Percentiles rank a stretch among this genome's conserved stretches.
Conservation (phyloP, 2,113 vertebrate genomes). For the Herpailurus yagouaroundi region DNA sequence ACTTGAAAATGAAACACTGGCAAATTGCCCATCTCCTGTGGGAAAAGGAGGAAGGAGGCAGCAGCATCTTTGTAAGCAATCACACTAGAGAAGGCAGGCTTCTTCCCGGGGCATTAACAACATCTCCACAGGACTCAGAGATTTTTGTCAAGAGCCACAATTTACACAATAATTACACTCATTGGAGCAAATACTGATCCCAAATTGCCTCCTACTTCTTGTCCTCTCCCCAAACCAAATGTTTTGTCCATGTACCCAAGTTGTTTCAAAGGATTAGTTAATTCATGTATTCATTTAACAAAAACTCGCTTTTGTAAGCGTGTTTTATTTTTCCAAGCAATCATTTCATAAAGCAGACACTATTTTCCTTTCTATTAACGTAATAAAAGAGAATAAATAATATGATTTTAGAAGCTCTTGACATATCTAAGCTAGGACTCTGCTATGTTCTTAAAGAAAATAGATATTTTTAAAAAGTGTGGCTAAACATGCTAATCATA, state of each 20-base stretch:
- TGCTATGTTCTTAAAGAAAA: background rate
- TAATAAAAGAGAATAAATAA: background rate
- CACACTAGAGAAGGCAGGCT: constrained; percentile 57
- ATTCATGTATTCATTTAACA: constrained; percentile 45
- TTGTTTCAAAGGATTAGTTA: constrained; percentile 58
- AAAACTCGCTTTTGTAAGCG: constrained; percentile 6
- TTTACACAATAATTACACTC: constrained; percentile 84
- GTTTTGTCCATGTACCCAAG: constrained; percentile 46
- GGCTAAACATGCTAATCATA: background rate
- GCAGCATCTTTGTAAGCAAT: constrained; percentile 82
- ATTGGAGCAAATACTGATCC: constrained; percentile 75
- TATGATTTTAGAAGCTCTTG: constrained; percentile 34
- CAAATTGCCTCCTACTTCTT: constrained; percentile 70
- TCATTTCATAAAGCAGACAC: background rate
- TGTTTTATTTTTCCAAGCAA: constrained; percentile 58
- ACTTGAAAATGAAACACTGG: constrained; percentile 85
- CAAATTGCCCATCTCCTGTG: constrained; percentile 85
- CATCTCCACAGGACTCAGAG: constrained; percentile 80
- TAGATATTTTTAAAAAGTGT: background rate
- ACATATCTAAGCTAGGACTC: constrained; percentile 14
- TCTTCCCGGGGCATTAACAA: constrained; percentile 82
- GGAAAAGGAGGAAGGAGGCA: constrained; percentile 76
- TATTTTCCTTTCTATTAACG: constrained; percentile 13
- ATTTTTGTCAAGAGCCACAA: constrained; percentile 82
- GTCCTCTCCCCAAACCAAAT: constrained; percentile 18